Base-by-base conservation (phyloP, 2,888 invertebrate species). In the Perizoma flavofasciatum region DNA sequence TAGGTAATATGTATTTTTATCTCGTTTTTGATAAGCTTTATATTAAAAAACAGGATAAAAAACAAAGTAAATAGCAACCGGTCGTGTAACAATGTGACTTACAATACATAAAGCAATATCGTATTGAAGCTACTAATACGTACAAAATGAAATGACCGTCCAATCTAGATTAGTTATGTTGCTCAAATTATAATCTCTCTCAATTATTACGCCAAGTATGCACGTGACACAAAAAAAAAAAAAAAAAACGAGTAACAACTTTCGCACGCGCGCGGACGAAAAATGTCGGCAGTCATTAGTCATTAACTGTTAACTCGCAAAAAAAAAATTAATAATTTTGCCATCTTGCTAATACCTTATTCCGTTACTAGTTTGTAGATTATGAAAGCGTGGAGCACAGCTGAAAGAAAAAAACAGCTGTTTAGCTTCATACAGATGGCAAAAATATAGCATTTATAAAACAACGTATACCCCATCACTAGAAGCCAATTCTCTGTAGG, bases 291-390 rank as follows among this genome's bases (percentile, higher is more conserved):
- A 46, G n/a, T 39, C 55, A 55, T 55, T 51, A 56, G 54, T 49
- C 50, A 53, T 37, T 55, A 46, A 46, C 47, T 53, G 8, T 43
- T 51, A 54, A 47, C 54, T 53, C 55, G 55, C 57, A 51, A 63
- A 58, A 62, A 63, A 47, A 6, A 63, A 47, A 60, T 62, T 43
- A 60, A 62, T 55, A 52, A 59, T 61, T 63, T 55, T 33, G 22
- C 35, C 48, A 44, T 57, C 22, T 46, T 35, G 40, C 53, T 61
- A 58, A 66, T 61, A 46, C 34, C 11, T 39, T 9, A 48, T 60
- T 37, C 63, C 59, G 61, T 62, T 66, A 59, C 34, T 45, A 35
- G 55, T 50, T 59, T 41, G 22, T 44, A 11, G 8, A 44, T 22
- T 44, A 44, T 22, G 22, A 10, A 6, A 5, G 22, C 22, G 44